Percentiles rank a stretch among this genome's conserved stretches.
Conservation (phyloP, 1,140 invertebrate genomes). For the Euschistus heros region DNA sequence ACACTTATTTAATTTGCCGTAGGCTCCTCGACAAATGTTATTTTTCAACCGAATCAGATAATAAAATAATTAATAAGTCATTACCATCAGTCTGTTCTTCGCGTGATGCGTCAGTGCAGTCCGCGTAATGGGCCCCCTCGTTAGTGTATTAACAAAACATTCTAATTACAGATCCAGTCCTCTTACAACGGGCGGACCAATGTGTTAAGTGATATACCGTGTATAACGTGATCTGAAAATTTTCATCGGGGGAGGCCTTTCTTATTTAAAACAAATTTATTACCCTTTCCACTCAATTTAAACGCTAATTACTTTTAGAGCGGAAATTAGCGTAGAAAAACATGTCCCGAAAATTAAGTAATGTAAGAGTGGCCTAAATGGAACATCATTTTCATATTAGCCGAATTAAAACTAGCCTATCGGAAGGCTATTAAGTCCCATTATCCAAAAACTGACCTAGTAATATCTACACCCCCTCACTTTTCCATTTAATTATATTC, state of each 20-base stretch:
- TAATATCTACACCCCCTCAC: no score
- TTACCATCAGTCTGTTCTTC: background rate
- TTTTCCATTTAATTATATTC: no score
- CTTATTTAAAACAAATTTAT: constrained; percentile 13
- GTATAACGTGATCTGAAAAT: constrained; percentile 14
- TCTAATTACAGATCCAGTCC: background rate
- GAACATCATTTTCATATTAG: constrained; percentile 12
- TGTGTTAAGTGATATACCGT: constrained; percentile 15
- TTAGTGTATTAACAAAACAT: constrained; percentile 6
- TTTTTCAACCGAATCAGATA: no score
- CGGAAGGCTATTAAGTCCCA: constrained; percentile 3
- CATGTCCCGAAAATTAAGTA: constrained; percentile 12
- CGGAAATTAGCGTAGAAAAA: constrained; percentile 6
- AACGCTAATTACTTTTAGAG: constrained; percentile 5
- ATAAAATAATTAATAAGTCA: background rate
- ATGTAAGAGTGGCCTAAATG: background rate
- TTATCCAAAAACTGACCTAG: background rate
- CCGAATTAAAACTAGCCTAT: constrained; percentile 13
- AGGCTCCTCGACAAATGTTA: no score
- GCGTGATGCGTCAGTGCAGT: background rate
- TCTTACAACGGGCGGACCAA: background rate
- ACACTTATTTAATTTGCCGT: no score
- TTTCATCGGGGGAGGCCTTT: background rate
- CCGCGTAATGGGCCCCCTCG: background rate
- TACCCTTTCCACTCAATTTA: constrained; percentile 13